These are phyloP conservation scores for Limnephilus marmoratus DNA, from an alignment of 2,888 invertebrate genomes.

Conservation along the genomic window DNA sequence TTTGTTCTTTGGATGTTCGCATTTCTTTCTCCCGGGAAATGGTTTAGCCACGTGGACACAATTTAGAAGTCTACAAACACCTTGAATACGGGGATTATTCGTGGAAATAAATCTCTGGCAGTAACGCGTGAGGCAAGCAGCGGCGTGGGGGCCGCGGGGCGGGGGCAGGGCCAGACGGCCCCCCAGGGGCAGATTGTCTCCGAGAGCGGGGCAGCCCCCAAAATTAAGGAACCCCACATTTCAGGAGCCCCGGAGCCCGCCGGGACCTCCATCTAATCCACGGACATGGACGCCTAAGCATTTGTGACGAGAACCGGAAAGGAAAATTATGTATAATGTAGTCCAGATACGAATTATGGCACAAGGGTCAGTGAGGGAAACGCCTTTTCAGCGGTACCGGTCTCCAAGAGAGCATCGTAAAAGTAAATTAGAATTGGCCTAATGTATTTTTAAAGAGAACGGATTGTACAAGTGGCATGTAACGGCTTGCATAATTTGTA, in stretches of 20 bases:
- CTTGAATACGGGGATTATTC: constrained; percentile 58
- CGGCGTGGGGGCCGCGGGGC: constrained; percentile 15
- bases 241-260: constrained; percentile 58
- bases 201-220: constrained; percentile 67
- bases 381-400: background rate
- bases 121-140: constrained; percentile 18
- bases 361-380: constrained; percentile 14
- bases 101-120: constrained; percentile 65
- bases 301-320: constrained; percentile 47
- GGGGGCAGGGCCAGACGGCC: constrained; percentile 71
- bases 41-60: constrained; percentile 30
- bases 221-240: constrained; percentile 59
- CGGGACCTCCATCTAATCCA: constrained; percentile 45
- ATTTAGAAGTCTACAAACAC: constrained; percentile 47
- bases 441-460: background rate
- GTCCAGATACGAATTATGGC: constrained; percentile 43
- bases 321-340: constrained; percentile 49
- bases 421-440: background rate
- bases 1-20: background rate
- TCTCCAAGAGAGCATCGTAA: background rate
- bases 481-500: background rate
- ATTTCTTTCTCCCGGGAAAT: background rate
- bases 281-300: constrained; percentile 53
- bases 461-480: background rate
- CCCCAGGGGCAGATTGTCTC: constrained; percentile 76